Base-by-base conservation (phyloP, 2,888 invertebrate species). In the Subacronicta megacephala region DNA sequence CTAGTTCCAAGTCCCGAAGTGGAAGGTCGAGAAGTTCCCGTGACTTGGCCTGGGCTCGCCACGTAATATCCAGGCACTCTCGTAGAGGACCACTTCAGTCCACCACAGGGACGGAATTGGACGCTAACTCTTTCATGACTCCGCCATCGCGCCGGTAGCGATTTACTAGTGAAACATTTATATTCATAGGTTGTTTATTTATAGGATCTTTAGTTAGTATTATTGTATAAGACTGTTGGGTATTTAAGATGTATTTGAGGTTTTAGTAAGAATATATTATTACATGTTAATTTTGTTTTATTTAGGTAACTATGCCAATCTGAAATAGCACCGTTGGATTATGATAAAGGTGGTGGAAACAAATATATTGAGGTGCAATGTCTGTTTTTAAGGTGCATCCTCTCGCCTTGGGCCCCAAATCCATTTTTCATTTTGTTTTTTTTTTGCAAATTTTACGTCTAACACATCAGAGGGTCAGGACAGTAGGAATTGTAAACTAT, bases 11-110 rank as follows among this genome's bases (percentile, higher is more conserved):
- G 52, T 84, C 89, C 0, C 75, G 65, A 13, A 80, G 81, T 42
- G 75, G 79, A 1, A 74, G 72, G 46, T 81, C 85, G 1, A 77
- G 80, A 16, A 78, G 77, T 44, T 84, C 87, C 1, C 82, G 89
- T 1, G 86, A 90, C 73, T 57, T 91, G 35, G 84, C 87, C 7
- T 90, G 92, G 90, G 89, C 90, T 1, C 81, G 84, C 1, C 84
- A 87, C 9, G 88, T 90, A 1, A 70, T 85, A 18, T 81, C 88
- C 1, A 83, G 81, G 37, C 63, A 66, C 13, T 65, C 69, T 10
- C 57, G 60, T 6, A 62, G 67, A 47, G 37, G 31, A 29, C n/a
- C 13, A 7, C 9, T 13, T n/a, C 55, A 47, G 41, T 80, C 85
- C 6, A 77, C 80, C 1, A 83, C 84, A 1, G 80, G 75, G 12